Conservation (phyloP, 2,797 vertebrate species). For the Labeo calbasu region DNA sequence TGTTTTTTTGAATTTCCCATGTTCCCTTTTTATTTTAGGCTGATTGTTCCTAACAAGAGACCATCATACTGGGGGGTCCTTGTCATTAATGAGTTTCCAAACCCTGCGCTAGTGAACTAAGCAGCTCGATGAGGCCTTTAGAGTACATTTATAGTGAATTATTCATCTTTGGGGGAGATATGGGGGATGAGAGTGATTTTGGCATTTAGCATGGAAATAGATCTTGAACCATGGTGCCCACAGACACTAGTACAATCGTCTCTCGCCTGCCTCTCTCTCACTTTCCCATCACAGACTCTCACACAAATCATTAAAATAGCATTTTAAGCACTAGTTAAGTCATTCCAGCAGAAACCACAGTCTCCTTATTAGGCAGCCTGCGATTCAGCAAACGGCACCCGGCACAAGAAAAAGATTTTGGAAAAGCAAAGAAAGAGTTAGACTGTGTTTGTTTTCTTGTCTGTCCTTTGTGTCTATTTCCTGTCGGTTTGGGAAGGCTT, state of each 20-base stretch:
- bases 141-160: conserved; percentile 27
- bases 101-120: neutral
- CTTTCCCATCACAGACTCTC: conserved; percentile 53
- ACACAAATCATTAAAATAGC: conserved; percentile 64
- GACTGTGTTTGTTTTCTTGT: conserved; percentile 75
- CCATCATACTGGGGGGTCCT: conserved; percentile 1
- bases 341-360: conserved; percentile 75
- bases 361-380: conserved; percentile 67
- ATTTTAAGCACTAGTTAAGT: conserved; percentile 74
- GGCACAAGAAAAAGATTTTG: conserved; percentile 56
- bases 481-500: conserved; percentile 27
- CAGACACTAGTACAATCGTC: conserved; percentile 62
- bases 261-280: conserved; percentile 33
- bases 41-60: neutral
- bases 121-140: neutral
- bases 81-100: conserved; percentile 6
- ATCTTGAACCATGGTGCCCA: conserved; percentile 47
- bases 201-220: conserved; percentile 42
- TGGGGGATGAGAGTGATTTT: conserved; percentile 31
- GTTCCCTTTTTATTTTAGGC: neutral
- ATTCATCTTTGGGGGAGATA: conserved; percentile 35
- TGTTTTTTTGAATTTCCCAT: neutral
- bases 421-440: conserved; percentile 68
- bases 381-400: conserved; percentile 56
- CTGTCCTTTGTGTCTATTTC: conserved; percentile 61